These are phyloP conservation scores for Acinonyx jubatus DNA, from an alignment of 2,113 vertebrate genomes.

Conservation along the genomic window DNA sequence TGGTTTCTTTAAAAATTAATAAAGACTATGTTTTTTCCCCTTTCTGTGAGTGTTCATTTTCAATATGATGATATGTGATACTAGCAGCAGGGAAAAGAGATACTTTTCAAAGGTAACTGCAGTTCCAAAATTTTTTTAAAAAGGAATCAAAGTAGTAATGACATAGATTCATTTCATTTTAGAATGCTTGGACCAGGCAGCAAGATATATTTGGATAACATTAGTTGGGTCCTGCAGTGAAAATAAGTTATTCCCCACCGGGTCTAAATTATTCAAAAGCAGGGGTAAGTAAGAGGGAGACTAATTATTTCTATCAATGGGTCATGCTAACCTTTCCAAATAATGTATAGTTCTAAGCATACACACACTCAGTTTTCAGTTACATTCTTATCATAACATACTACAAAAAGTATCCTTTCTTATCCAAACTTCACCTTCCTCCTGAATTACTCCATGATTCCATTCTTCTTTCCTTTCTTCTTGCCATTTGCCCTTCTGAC, in stretches of 20 bases:
- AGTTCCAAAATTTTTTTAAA: neutral
- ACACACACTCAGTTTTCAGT: neutral
- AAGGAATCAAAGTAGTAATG: neutral
- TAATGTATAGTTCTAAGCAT: neutral
- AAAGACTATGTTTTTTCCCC: slow-evolving; percentile 52
- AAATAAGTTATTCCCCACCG: slow-evolving; percentile 47
- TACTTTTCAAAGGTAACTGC: slow-evolving; percentile 47
- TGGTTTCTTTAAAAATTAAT: slow-evolving; percentile 70
- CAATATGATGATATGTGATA: slow-evolving; percentile 40
- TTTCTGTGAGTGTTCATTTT: slow-evolving; percentile 48
- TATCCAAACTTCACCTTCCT: slow-evolving; percentile 10
- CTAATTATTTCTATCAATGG: slow-evolving; percentile 53
- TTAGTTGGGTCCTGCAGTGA: slow-evolving; percentile 16
- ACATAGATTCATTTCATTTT: slow-evolving; percentile 56
- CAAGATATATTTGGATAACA: slow-evolving; percentile 46
- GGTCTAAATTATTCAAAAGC: slow-evolving; percentile 65
- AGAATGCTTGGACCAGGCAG: neutral
- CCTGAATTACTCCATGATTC: neutral
- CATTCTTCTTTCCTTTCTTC: slow-evolving; percentile 1
- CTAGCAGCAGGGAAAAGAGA: slow-evolving; percentile 68
- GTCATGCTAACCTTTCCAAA: slow-evolving; percentile 41
- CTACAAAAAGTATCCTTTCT: neutral
- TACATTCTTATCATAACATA: neutral
- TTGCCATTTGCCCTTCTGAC: neutral
- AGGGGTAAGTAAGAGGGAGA: neutral